These are phyloP conservation scores for Sarcophaga peregrina DNA, from an alignment of 1,140 invertebrate genomes.

Conservation along the genomic window DNA sequence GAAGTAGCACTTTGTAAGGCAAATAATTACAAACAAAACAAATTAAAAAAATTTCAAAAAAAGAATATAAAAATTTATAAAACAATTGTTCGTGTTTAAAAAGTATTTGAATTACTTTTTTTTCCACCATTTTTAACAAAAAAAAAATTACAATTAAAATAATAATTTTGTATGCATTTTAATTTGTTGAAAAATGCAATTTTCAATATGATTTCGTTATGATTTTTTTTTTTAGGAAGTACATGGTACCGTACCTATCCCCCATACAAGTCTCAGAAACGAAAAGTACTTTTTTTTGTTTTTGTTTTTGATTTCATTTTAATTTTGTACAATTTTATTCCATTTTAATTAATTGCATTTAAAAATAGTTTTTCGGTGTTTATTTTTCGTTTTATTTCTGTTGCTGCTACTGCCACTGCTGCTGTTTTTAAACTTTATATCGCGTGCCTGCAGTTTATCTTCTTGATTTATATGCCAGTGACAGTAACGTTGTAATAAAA, in stretches of 20 bases:
- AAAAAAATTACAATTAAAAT: neutral
- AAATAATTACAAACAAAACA: too few relatives aligned
- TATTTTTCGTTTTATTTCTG: neutral
- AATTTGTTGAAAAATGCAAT: neutral
- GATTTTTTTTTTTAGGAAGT: neutral
- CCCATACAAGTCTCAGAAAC: too few relatives aligned
- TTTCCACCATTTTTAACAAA: neutral
- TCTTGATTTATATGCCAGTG: neutral
- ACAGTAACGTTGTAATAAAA: neutral
- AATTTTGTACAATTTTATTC: neutral
- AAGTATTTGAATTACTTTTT: neutral
- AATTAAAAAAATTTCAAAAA: too few relatives aligned
- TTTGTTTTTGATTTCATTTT: neutral
- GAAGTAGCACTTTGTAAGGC: too few relatives aligned
- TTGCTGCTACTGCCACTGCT: neutral
- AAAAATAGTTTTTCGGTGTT: neutral
- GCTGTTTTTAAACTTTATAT: neutral
- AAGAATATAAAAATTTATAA: neutral
- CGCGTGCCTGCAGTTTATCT: neutral
- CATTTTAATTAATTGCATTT: constrained; percentile 16
- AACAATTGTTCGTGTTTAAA: neutral
- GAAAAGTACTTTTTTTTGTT: neutral
- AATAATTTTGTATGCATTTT: constrained; percentile 5
- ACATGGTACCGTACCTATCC: neutral
- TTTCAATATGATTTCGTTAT: neutral